Percentiles rank a stretch among this genome's conserved stretches.
Conservation (phyloP, 2,888 invertebrate genomes). For the Tromatobia lineatoria region DNA sequence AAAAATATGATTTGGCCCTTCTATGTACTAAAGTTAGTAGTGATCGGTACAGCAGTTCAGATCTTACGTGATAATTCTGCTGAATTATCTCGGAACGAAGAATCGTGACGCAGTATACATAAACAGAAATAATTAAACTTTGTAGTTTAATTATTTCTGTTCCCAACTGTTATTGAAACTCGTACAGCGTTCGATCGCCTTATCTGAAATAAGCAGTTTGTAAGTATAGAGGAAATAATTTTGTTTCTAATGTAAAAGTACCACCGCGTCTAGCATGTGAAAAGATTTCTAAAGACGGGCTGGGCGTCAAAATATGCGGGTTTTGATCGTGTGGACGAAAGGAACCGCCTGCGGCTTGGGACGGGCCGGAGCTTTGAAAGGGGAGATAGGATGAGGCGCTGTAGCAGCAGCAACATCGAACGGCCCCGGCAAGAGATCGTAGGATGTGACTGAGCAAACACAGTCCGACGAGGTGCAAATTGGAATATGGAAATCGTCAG, state of each 20-base stretch:
- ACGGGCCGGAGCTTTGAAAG: constrained; percentile 42
- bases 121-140: neutral
- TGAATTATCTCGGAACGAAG: no score
- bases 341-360: constrained; percentile 53
- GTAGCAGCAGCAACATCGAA: constrained; percentile 37
- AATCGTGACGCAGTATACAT: neutral
- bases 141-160: constrained; percentile 24
- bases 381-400: constrained; percentile 45
- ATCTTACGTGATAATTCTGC: no score
- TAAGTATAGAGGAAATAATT: neutral
- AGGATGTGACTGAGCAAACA: constrained; percentile 68
- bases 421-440: constrained; percentile 51
- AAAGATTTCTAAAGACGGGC: constrained; percentile 32
- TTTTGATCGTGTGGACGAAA: constrained; percentile 63
- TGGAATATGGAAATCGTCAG: constrained; percentile 69
- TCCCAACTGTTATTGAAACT: neutral
- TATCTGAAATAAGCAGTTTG: neutral
- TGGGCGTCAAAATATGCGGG: constrained; percentile 60
- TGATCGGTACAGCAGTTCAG: no score
- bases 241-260: constrained; percentile 7
- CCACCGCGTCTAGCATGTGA: constrained; percentile 11
- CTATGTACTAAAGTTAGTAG: no score
- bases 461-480: constrained; percentile 68
- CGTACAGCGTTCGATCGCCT: neutral
- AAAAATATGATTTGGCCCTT: no score